Conservation (phyloP, 2,888 invertebrate species). For the Campoplex capitator region DNA sequence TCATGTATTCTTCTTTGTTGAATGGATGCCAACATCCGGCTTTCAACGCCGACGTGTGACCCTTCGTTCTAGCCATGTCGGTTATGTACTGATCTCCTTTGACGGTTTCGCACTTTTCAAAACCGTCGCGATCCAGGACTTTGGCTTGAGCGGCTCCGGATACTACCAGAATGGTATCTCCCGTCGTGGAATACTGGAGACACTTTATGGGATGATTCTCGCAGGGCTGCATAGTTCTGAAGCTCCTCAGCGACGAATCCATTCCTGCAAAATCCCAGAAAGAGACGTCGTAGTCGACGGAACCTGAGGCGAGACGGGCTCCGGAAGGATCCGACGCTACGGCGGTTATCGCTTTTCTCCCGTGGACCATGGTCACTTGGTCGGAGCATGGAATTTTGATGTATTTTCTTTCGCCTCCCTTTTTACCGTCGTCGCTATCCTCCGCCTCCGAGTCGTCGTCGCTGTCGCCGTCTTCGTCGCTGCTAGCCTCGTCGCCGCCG, state of each 20-base stretch:
- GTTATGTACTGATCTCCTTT: constrained; percentile 98
- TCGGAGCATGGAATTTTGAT: constrained; percentile 90
- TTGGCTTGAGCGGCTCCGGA: constrained; percentile 97
- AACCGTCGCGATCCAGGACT: constrained; percentile 97
- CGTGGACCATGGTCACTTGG: constrained; percentile 95
- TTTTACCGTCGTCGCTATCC: constrained; percentile 73
- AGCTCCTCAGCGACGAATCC: constrained; percentile 96
- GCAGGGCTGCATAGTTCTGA: constrained; percentile 96
- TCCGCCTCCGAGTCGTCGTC: constrained; percentile 41
- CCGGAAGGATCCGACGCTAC: constrained; percentile 97
- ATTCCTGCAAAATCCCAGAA: constrained; percentile 99
- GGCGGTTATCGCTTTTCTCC: constrained; percentile 95
- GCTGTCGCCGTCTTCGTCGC: constrained; percentile 49
- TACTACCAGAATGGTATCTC: constrained; percentile 96
- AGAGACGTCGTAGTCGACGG: constrained; percentile 97
- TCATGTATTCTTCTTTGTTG: constrained; percentile 95
- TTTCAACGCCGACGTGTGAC: constrained; percentile 96
- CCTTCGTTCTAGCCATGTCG: constrained; percentile 97
- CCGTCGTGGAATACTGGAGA: constrained; percentile 96
- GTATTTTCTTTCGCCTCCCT: constrained; percentile 67
- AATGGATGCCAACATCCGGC: constrained; percentile 97
- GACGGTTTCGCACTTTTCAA: constrained; percentile 95
- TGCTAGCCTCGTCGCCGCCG: constrained; percentile 27
- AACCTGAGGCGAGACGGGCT: constrained; percentile 95
- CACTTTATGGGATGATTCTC: constrained; percentile 97